These are phyloP conservation scores for Ptychoptera albimana DNA, from an alignment of 2,888 invertebrate genomes.

Conservation along the genomic window DNA sequence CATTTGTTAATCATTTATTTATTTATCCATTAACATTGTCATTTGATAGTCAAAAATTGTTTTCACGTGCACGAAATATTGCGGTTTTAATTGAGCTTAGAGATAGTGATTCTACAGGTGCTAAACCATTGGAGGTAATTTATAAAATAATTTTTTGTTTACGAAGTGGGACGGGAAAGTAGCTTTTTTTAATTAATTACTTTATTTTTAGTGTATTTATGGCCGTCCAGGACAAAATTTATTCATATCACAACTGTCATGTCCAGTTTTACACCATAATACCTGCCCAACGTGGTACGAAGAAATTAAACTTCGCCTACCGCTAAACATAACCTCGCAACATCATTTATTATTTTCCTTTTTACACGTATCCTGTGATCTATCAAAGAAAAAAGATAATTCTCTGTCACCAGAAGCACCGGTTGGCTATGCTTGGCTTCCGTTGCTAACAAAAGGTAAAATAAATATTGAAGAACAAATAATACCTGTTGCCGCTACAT, in stretches of 20 bases:
- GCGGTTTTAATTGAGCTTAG: conserved; percentile 78
- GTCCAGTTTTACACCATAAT: conserved; percentile 79
- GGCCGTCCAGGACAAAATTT: conserved; percentile 48
- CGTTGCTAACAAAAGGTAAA: conserved; percentile 70
- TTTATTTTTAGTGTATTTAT: conserved; percentile 46
- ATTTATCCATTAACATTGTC: conserved; percentile 75
- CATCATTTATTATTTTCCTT: conserved; percentile 93
- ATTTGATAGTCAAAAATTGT: conserved; percentile 83
- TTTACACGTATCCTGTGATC: conserved; percentile 87
- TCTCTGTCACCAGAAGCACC: conserved; percentile 53
- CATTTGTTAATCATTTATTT: conserved; percentile 79
- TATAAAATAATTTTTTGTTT: background rate
- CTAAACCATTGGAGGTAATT: conserved; percentile 56
- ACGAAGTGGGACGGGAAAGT: background rate
- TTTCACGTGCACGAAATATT: conserved; percentile 86
- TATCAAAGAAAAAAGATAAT: conserved; percentile 60
- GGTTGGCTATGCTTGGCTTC: conserved; percentile 90
- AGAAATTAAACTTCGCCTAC: conserved; percentile 83
- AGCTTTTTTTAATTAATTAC: conserved; percentile 11
- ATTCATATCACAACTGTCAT: conserved; percentile 50
- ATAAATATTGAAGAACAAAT: conserved; percentile 66
- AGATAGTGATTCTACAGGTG: conserved; percentile 60
- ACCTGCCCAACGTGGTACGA: conserved; percentile 83
- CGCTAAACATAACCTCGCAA: conserved; percentile 63
- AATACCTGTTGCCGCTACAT: conserved; percentile 72